Conservation (phyloP, 2,797 vertebrate species). For the Squalus acanthias region DNA sequence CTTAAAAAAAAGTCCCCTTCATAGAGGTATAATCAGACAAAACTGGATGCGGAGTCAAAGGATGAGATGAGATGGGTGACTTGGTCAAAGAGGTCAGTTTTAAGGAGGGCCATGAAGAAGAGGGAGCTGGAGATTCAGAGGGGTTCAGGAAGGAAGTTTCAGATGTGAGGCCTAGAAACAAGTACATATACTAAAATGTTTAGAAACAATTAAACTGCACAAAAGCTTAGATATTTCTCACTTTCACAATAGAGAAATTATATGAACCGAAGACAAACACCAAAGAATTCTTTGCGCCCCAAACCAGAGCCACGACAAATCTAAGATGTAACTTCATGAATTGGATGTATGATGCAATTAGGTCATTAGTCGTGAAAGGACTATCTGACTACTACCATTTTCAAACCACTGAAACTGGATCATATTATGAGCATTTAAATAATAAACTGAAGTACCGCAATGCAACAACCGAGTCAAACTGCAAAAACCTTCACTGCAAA, state of each 20-base stretch:
- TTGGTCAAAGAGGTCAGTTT: neutral
- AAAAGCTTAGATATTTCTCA: neutral
- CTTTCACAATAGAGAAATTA: neutral
- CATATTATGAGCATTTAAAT: neutral
- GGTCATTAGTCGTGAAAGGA: neutral
- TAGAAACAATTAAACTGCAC: neutral
- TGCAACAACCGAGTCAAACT: neutral
- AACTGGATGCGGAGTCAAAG: neutral
- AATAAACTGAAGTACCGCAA: neutral
- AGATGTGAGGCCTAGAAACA: neutral
- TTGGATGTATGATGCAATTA: neutral
- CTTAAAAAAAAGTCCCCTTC: neutral
- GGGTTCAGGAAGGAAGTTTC: neutral
- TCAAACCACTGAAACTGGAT: neutral
- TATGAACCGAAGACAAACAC: neutral
- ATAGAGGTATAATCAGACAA: too few relatives aligned
- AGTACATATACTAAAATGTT: neutral
- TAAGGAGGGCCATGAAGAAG: neutral
- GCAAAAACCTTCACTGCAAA: neutral
- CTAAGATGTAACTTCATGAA: neutral
- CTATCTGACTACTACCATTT: neutral
- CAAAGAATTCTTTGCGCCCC: neutral
- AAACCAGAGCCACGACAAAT: neutral
- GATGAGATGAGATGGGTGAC: neutral
- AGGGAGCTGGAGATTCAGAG: neutral